These are phyloP conservation scores for Acleris sparsana DNA, from an alignment of 2,888 invertebrate genomes.

Conservation along the genomic window DNA sequence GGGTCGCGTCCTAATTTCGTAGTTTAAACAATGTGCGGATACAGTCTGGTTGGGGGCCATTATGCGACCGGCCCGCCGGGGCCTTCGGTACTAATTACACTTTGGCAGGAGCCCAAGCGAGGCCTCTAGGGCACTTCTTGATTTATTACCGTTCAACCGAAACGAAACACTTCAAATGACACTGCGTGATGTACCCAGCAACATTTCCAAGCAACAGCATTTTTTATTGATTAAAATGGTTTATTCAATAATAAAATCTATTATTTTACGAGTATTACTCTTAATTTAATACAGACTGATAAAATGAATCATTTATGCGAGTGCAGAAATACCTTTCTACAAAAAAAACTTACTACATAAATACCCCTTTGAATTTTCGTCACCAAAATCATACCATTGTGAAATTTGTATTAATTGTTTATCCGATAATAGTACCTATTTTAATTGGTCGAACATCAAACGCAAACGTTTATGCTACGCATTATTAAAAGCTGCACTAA, in stretches of 20 bases:
- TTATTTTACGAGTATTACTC: no score
- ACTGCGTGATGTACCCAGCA: constrained; percentile 58
- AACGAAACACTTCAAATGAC: constrained; percentile 72
- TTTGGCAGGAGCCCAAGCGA: constrained; percentile 73
- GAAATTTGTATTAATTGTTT: no score
- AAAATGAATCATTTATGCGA: no score
- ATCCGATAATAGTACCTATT: no score
- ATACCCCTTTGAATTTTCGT: no score
- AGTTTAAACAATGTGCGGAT: constrained; percentile 65
- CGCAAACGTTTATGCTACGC: background rate
- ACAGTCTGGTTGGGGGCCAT: constrained; percentile 58
- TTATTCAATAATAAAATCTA: no score
- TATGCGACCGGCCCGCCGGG: constrained; percentile 57
- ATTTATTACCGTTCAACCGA: constrained; percentile 73
- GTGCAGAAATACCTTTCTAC: no score
- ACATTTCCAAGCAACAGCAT: constrained; percentile 48
- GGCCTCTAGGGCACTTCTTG: constrained; percentile 61
- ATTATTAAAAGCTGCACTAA: background rate
- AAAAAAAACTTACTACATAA: no score
- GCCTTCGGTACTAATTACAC: constrained; percentile 74
- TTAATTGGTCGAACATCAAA: no score
- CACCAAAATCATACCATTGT: no score
- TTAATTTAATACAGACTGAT: no score
- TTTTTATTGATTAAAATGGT: no score
- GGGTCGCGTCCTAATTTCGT: constrained; percentile 59